phyloP scores from a whole-genome alignment of 2,888 invertebrate genomes.

The Hyppa rectilinea region DNA sequence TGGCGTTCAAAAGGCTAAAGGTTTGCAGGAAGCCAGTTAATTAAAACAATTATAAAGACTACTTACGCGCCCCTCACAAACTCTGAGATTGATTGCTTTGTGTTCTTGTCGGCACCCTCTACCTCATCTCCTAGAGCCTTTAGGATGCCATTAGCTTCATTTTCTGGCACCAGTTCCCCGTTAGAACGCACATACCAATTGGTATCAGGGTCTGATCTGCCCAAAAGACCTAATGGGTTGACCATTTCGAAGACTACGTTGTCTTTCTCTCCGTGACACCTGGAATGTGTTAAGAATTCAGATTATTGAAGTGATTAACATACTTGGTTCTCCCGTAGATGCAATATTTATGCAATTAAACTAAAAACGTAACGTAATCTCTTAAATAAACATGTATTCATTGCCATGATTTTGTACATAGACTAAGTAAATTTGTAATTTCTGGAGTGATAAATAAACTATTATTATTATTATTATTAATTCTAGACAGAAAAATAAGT shows the following conservation, averaged over 20 bases:
- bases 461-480: too few relatives aligned
- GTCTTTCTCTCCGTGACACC: conserved; percentile 93
- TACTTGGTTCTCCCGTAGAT: background rate
- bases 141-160: conserved; percentile 71
- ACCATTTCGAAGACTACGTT: conserved; percentile 91
- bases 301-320: background rate
- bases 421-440: too few relatives aligned
- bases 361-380: too few relatives aligned
- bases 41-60: background rate
- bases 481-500: too few relatives aligned
- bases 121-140: conserved; percentile 74
- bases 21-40: background rate
- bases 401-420: too few relatives aligned
- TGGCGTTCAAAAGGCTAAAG: too few relatives aligned
- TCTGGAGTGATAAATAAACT: too few relatives aligned
- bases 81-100: conserved; percentile 75
- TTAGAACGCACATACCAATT: conserved; percentile 80
- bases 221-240: conserved; percentile 83
- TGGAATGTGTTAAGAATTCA: conserved; percentile 64
- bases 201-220: conserved; percentile 76
- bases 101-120: conserved; percentile 77
- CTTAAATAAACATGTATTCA: too few relatives aligned
- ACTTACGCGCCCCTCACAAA: conserved; percentile 78
- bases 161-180: conserved; percentile 76
- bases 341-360: background rate